Percentiles rank a stretch among this genome's conserved stretches.
Evolutionary conservation across 2,888 invertebrate genomes (phyloP).

Genomic region (Lasioglossum calceatum): DNA sequence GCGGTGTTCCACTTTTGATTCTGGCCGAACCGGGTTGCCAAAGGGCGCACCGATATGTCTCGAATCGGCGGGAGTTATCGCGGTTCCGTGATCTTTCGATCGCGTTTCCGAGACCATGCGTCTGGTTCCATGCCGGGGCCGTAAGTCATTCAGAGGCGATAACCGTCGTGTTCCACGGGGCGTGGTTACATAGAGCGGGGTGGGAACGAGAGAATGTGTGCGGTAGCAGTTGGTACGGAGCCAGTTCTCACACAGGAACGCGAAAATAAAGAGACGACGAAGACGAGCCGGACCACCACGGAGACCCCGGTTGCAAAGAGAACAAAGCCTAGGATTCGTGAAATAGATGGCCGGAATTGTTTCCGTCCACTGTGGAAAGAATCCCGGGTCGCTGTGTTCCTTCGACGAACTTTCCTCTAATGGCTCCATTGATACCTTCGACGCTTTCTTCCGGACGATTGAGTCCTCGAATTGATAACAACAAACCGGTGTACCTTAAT

Average conservation of each 20-base stretch:
- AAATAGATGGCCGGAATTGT: slow-evolving; percentile 69
- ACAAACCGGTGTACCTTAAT: slow-evolving; percentile 11
- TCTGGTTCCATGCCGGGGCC: slow-evolving; percentile 34
- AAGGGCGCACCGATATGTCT: slow-evolving; percentile 17
- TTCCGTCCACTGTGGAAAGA: slow-evolving; percentile 67
- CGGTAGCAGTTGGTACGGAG: slow-evolving; percentile 58
- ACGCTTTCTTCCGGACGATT: slow-evolving; percentile 27
- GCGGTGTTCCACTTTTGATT: neutral
- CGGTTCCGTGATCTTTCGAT: slow-evolving; percentile 37
- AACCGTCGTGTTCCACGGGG: slow-evolving; percentile 53
- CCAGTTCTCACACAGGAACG: slow-evolving; percentile 55
- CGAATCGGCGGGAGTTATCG: slow-evolving; percentile 30
- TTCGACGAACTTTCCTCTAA: slow-evolving; percentile 49
- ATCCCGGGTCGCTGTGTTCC: slow-evolving; percentile 50
- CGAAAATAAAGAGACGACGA: slow-evolving; percentile 34
- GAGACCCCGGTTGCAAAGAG: slow-evolving; percentile 4
- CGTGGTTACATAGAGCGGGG: slow-evolving; percentile 29
- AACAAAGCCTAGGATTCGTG: slow-evolving; percentile 6
- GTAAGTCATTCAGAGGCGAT: slow-evolving; percentile 62
- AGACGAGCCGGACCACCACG: neutral
- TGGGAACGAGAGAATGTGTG: slow-evolving; percentile 7
- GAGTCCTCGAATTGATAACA: slow-evolving; percentile 11
- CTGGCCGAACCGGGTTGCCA: neutral
- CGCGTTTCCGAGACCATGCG: slow-evolving; percentile 16
- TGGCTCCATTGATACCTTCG: slow-evolving; percentile 62